phyloP scores from a whole-genome alignment of 2,888 invertebrate genomes.

The Morpho deidamia region DNA sequence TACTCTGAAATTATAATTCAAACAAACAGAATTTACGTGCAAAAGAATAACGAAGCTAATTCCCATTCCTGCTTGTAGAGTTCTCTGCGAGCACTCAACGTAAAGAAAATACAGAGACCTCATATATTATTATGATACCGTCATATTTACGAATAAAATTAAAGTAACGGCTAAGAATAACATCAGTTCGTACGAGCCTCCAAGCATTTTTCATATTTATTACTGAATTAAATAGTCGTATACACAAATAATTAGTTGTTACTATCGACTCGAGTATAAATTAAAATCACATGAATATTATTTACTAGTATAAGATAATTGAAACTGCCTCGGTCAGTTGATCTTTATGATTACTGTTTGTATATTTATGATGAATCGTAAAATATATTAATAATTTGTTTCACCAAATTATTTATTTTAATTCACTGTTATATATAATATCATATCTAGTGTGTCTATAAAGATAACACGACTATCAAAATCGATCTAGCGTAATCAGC shows the following conservation, averaged over 20 bases:
- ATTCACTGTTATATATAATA: too few species aligned
- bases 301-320: constrained; percentile 17
- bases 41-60: too few species aligned
- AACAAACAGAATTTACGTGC: too few species aligned
- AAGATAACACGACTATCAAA: too few species aligned
- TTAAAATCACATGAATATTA: constrained; percentile 9
- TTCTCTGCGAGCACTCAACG: not conserved
- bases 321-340: constrained; percentile 10
- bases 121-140: constrained; percentile 3
- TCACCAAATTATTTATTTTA: too few species aligned
- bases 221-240: constrained; percentile 1
- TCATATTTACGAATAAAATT: constrained; percentile 1
- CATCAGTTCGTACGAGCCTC: not conserved
- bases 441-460: too few species aligned
- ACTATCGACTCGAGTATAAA: constrained; percentile 1
- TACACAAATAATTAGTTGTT: constrained; percentile 5
- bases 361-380: constrained; percentile 21
- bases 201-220: constrained; percentile 6
- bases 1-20: too few species aligned
- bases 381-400: constrained; percentile 18
- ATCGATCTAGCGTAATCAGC: too few species aligned
- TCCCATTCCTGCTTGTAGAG: too few species aligned
- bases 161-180: constrained; percentile 1
- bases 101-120: not conserved
- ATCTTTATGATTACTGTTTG: constrained; percentile 26